Base-by-base conservation (phyloP, 1,140 invertebrate species). In the Habropoda laboriosa region DNA sequence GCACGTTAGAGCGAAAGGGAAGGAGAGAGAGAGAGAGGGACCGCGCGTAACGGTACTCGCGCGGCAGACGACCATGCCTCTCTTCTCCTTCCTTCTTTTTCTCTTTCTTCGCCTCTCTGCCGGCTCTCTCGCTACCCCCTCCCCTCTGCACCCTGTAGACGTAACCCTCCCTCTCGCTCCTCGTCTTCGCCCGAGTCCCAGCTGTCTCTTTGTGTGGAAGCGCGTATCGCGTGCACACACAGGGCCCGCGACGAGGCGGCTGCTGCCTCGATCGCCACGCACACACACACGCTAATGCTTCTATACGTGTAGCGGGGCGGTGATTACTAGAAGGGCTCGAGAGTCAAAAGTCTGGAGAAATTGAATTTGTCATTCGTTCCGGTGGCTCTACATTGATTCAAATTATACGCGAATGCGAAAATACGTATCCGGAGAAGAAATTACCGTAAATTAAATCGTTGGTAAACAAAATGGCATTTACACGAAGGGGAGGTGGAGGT, bases 1-100 rank as follows among this genome's bases (percentile, higher is more conserved):
- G 24, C n/a, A 72, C 73, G 30, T 32, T 16, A 16, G 12, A 16
- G 47, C 16, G 47, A 49, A 49, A 16, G 16, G 47, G 47, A 18
- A n/a, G n/a, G n/a, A n/a, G n/a, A n/a, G n/a, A n/a, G n/a, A n/a
- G 27, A 66, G 58, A 45, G 12, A 38, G 35, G 42, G n/a, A 38
- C 51, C 76, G 42, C 68, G 66, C 32, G 80, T 82, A 82, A 82
- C 80, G 80, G 80, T 79, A 79, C 80, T 79, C 75, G 60, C 66
- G 58, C 57, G 35, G 64, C 66, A 78, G 75, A 78, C 67, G 71
- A 70, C 63, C 30, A 24, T 38, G n/a, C 42, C n/a, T 32, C n/a
- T 21, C 27, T 38, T 40, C 32, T 61, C 55, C 45, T 47, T 60
- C 32, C 53, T 66, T 74, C 32, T 47, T 35, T 53, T 27, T 8